Base-by-base conservation (phyloP, 2,797 vertebrate species). In the Sebastiscus tertius region DNA sequence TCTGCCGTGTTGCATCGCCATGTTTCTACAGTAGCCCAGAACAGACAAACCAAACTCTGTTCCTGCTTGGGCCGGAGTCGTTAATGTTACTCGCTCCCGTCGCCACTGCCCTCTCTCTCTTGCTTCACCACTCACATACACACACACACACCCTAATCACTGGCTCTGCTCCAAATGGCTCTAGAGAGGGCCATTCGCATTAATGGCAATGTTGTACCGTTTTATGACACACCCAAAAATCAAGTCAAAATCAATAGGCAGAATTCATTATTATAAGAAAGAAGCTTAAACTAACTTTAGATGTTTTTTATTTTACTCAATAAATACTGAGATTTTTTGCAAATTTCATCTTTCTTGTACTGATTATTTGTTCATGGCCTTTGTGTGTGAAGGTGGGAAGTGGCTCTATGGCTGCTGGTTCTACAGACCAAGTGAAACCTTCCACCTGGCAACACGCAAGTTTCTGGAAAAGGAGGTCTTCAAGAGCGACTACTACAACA, bases 401-500 rank as follows among this genome's bases (percentile, higher is more conserved):
- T 98, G 98, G 99, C 93, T 99, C 62, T 97, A 98, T 31, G 98
- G 99, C 72, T 97, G 98, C 91, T 99, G 99, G 98, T 99, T 99
- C 95, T 99, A 99, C 92, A 95, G 98, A 80, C 99, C 98, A 65
- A 97, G 96, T 81, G 99, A 99, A 95, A 99, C 98, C 1, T 99
- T 99, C 89, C 99, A 99, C 85, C 90, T 99, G 82, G 97, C 98
- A 80, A 99, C 98, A 33, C 96, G 98, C 82, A 99, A 99, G 93
- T 99, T 99, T 93, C 94, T 99, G 93, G 97, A 99, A 92, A 99
- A 99, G 69, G 98, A 99, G 92, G 97, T 98, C 87, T 99, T 99
- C 93, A 99, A 99, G 93, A 98, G 98, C 29, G 98, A 99, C 88
- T 99, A 98, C 92, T 98, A 97, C 74, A 99, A 97, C 95, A 98